Evolutionary conservation across 2,113 vertebrate genomes (phyloP).

Genomic region (Lota lota): DNA sequence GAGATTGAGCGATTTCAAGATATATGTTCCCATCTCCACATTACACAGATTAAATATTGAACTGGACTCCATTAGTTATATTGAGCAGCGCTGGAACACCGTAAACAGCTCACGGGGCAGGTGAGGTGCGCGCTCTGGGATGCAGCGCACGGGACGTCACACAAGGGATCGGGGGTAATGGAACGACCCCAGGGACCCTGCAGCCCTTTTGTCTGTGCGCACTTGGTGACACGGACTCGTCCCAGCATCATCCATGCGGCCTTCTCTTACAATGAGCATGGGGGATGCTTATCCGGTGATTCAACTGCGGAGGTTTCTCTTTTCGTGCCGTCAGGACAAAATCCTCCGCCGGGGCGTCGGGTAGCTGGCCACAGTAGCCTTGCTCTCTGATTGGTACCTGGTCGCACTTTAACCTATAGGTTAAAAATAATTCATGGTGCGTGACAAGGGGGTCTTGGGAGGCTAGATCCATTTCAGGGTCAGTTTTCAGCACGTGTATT

Average conservation of each 20-base stretch:
- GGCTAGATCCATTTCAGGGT: too few species aligned
- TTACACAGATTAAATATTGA: constrained; percentile 79
- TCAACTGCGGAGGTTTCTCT: constrained; percentile 13
- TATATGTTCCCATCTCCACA: constrained; percentile 71
- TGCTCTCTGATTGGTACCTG: too few species aligned
- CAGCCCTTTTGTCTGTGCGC: constrained; percentile 4
- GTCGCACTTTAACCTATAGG: too few species aligned
- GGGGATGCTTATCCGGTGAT: constrained; percentile 32
- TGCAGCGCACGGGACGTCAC: background rate
- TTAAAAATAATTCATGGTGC: too few species aligned
- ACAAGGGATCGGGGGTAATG: constrained; percentile 11
- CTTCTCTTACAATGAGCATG: constrained; percentile 10
- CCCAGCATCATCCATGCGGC: background rate
- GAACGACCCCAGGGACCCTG: constrained; percentile 23
- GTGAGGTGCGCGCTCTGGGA: constrained; percentile 31
- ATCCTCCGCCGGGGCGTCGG: too few species aligned
- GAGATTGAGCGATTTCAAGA: constrained; percentile 75
- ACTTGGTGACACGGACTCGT: background rate
- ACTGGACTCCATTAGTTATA: constrained; percentile 74
- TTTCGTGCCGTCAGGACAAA: too few species aligned
- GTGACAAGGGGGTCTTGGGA: too few species aligned
- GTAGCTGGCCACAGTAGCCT: too few species aligned
- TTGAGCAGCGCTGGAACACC: constrained; percentile 63
- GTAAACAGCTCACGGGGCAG: constrained; percentile 60
- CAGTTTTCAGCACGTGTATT: too few species aligned